These are phyloP conservation scores for Bufo gargarizans DNA, from an alignment of 2,113 vertebrate genomes.

Conservation along the genomic window DNA sequence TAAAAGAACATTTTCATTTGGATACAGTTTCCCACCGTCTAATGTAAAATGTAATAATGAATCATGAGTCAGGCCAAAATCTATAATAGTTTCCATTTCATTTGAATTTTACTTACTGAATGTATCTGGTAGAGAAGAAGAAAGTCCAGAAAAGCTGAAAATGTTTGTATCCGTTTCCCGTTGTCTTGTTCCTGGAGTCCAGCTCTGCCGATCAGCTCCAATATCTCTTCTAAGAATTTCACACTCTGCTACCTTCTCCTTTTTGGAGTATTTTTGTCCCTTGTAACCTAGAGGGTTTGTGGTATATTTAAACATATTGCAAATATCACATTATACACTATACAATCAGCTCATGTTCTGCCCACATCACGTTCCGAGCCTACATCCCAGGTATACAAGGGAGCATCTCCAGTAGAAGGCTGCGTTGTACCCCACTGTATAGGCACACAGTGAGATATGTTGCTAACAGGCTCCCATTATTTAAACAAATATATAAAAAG, in stretches of 20 bases:
- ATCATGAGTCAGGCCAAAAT: background rate
- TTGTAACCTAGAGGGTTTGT: constrained; percentile 44
- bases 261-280: background rate
- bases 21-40: too few relatives aligned
- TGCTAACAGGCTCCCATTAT: too few relatives aligned
- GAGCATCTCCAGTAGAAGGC: too few relatives aligned
- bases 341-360: too few relatives aligned
- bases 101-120: constrained; percentile 59
- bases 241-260: constrained; percentile 63
- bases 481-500: too few relatives aligned
- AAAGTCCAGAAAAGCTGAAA: background rate
- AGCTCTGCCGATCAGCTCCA: constrained; percentile 59
- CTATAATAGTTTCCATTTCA: background rate
- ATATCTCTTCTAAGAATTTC: constrained; percentile 77
- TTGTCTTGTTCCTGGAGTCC: constrained; percentile 33
- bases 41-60: background rate
- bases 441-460: too few relatives aligned
- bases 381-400: too few relatives aligned
- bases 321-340: background rate
- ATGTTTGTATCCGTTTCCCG: constrained; percentile 50
- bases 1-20: too few relatives aligned
- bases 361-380: too few relatives aligned
- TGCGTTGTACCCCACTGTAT: too few relatives aligned
- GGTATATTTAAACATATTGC: background rate
- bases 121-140: constrained; percentile 59